phyloP scores from a whole-genome alignment of 35 echinoderm and acorn worm species.

The Heliocidaris erythrogramma region DNA sequence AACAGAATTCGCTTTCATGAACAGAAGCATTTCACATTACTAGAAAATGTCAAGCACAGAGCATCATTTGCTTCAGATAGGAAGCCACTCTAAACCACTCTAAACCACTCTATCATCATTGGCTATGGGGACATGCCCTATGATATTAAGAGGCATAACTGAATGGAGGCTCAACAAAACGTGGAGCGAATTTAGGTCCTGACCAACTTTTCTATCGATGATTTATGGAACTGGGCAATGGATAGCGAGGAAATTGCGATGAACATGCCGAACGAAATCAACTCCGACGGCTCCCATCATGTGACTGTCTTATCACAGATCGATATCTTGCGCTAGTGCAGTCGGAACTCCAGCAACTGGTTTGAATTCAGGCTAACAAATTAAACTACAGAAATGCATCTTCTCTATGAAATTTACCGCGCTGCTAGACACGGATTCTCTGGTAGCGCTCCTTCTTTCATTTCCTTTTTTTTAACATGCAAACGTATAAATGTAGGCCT shows the following conservation, averaged over 20 bases:
- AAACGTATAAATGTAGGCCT: no score
- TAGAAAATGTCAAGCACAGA: no score
- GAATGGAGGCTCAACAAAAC: not conserved
- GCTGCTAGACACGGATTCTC: no score
- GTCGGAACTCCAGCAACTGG: not conserved
- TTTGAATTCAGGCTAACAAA: not conserved
- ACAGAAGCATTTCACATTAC: no score
- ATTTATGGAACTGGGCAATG: constrained; percentile 9
- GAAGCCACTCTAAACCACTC: no score
- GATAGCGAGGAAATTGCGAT: not conserved
- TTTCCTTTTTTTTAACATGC: no score
- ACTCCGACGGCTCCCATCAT: not conserved
- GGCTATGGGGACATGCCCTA: not conserved
- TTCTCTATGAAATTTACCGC: no score
- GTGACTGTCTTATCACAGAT: not conserved
- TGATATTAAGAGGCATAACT: no score
- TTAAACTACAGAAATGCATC: no score
- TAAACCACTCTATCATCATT: not conserved
- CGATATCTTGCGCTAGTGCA: not conserved
- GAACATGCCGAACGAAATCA: not conserved
- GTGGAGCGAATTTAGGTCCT: not conserved
- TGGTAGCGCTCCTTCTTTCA: no score
- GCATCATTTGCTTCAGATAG: no score
- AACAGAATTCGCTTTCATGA: no score
- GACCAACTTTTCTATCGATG: not conserved